Evolutionary conservation across 2,113 vertebrate species (phyloP).

Genomic region (Nothocercus nigrocapillus): DNA sequence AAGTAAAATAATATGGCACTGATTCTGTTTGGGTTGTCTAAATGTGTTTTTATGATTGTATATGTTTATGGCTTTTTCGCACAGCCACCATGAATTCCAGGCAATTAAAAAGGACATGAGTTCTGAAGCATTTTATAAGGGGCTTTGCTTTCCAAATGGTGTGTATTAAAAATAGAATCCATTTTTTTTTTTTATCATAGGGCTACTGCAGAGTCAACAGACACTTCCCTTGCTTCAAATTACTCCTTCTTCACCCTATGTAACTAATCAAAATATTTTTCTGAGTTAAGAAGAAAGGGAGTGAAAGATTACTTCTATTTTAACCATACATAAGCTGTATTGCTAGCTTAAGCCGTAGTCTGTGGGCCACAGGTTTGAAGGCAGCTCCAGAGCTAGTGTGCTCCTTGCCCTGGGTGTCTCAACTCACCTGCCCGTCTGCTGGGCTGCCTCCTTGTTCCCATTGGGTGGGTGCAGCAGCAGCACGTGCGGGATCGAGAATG

Average conservation of each 20-base stretch:
- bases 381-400: background rate
- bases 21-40: conserved; percentile 82
- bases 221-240: conserved; percentile 1
- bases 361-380: background rate
- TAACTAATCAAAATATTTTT: conserved; percentile 25
- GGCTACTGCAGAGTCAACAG: conserved; percentile 39
- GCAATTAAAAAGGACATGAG: conserved; percentile 79
- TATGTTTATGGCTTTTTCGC: conserved; percentile 79
- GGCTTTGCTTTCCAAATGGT: conserved; percentile 66
- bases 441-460: background rate
- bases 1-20: conserved; percentile 83
- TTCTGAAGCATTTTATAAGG: conserved; percentile 72
- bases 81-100: conserved; percentile 78
- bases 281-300: conserved; percentile 1
- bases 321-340: background rate
- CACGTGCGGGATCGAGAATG: fast-evolving
- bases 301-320: conserved; percentile 2
- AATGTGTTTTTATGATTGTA: conserved; percentile 81
- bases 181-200: conserved; percentile 57
- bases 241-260: conserved; percentile 10
- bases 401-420: background rate
- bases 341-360: background rate
- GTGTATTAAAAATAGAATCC: conserved; percentile 47
- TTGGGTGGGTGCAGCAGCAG: background rate
- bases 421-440: background rate